Evolutionary conservation across 2,797 vertebrate genomes (phyloP), one percentile per base, ranked within the genome.

Genomic region (Picus viridis): DNA sequence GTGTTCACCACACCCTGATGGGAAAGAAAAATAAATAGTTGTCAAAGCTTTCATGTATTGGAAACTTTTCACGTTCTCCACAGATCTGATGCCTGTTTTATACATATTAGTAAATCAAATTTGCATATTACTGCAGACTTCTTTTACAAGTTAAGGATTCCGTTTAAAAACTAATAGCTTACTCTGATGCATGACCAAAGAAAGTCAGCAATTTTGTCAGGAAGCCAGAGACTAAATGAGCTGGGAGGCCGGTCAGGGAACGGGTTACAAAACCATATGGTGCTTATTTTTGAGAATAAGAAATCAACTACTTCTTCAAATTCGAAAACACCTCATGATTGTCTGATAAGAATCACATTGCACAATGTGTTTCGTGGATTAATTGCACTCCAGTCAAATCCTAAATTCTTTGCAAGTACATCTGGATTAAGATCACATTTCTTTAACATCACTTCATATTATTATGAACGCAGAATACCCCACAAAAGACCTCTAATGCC

Each of bases 1-100:
- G 98, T 84, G 93, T 98, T 98, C n/a, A 98, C 98, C 96, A 98
- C 98, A 85, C 98, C 98, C 98, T 99, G 49, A 80, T 90, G 88
- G 95, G 91, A 87, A 87, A 95, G 82, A 62, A 80, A 95, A 90
- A 93, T 94, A 96, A 88, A 95, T 62, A 86, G 39, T 89, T 95
- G 79, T 93, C 87, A 93, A 86, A 95, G 39, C 45, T 93, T 90
- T 94, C 58, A 88, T 83, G 36, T 86, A 65, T 32, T 92, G 93
- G 90, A 95, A 96, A 73, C 56, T 86, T 91, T 88, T 91, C 81
- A 73, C 75, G 51, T 72, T 88, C 79, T 85, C 65, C 73, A 77
- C 86, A 91, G 86, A 89, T 79, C 80, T 78, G 61, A 64, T 57
- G 83, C 79, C 73, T 89, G n/a, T 54, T 86, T 93, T 93, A 88